Evolutionary conservation across 2,113 vertebrate genomes (phyloP), one percentile per base, ranked within the genome.

Genomic region (Callorhinus ursinus): DNA sequence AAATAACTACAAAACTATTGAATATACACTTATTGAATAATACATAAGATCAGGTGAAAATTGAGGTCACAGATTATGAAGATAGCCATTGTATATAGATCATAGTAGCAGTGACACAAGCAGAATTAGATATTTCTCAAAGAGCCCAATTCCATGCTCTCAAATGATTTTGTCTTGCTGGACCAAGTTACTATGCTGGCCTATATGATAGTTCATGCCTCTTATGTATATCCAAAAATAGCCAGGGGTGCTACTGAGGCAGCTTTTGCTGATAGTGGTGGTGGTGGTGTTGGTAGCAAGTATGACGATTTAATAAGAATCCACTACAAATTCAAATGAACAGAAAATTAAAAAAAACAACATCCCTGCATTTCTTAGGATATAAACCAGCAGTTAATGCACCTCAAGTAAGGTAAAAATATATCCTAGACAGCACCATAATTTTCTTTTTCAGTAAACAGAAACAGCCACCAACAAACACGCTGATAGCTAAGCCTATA

Each of bases 401-500:
- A 91, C 87, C 93, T 86, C 5, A 3, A 74, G 55, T 82, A 80
- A 96, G 72, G 18, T 69, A 83, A 96, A 98, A 95, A 69, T 82
- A 91, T 28, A 91, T 69, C 22, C 10, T 82, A 95, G 67, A 71
- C 7, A 90, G 36, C 18, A 95, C 0, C 39, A 93, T 82, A 92
- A 77, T 94, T 85, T 97, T 95, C 33, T 87, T 96, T 96, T 72
- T 14, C 49, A 85, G 53, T 93, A 94, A 93, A 86, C 28, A 95
- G 46, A 95, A 97, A 86, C 67, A 86, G 36, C 93, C 31, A 76
- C 21, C 8, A 96, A 71, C 36, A 96, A 97, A 92, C 33, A 77
- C 4, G 16, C 46, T 89, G 28, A 79, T 89, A 96, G 26, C 39
- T 69, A 95, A 89, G 49, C 24, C 21, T 77, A 46, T 1, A 85